These are phyloP conservation scores for Triplophysa siluroides DNA, from an alignment of 2,113 vertebrate species.

Conservation along the genomic window DNA sequence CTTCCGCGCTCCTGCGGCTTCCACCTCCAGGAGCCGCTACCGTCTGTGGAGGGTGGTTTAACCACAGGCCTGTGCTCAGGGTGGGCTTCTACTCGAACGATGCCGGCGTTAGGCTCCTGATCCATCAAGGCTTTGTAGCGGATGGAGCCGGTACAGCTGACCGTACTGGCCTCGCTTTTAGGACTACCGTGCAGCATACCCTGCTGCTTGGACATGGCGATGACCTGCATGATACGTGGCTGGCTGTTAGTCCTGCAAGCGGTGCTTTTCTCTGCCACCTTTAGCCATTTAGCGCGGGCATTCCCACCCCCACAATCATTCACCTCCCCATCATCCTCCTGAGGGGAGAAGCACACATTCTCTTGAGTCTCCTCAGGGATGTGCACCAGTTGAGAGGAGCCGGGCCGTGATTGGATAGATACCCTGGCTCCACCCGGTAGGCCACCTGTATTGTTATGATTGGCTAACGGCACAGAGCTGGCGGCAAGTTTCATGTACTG, in stretches of 20 bases:
- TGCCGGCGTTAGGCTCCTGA: slow-evolving; percentile 78
- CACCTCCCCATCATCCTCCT: slow-evolving; percentile 38
- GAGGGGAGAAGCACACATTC: slow-evolving; percentile 78
- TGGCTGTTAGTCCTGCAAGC: slow-evolving; percentile 83
- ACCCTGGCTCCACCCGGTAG: slow-evolving; percentile 87
- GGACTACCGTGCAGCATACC: slow-evolving; percentile 91
- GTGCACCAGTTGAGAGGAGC: slow-evolving; percentile 94
- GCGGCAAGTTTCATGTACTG: slow-evolving; percentile 89
- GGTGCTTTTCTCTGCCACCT: slow-evolving; percentile 87
- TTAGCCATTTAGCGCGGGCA: slow-evolving; percentile 89
- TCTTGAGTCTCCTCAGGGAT: slow-evolving; percentile 97
- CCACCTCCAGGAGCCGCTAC: slow-evolving; percentile 96
- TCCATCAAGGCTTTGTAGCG: slow-evolving; percentile 85
- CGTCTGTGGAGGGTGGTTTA: slow-evolving; percentile 86
- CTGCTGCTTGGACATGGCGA: slow-evolving; percentile 98
- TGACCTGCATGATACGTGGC: slow-evolving; percentile 96
- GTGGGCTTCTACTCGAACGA: slow-evolving; percentile 92
- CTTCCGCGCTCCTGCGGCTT: slow-evolving; percentile 74
- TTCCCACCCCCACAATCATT: slow-evolving; percentile 61
- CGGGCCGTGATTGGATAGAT: slow-evolving; percentile 92
- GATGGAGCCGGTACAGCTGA: slow-evolving; percentile 80
- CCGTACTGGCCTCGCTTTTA: slow-evolving; percentile 76
- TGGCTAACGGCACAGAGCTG: slow-evolving; percentile 80
- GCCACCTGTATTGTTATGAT: slow-evolving; percentile 76
- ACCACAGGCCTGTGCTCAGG: slow-evolving; percentile 89